These are phyloP conservation scores for Spatulosminthurus flaviceps DNA, from an alignment of 2,888 invertebrate genomes.

Conservation along the genomic window DNA sequence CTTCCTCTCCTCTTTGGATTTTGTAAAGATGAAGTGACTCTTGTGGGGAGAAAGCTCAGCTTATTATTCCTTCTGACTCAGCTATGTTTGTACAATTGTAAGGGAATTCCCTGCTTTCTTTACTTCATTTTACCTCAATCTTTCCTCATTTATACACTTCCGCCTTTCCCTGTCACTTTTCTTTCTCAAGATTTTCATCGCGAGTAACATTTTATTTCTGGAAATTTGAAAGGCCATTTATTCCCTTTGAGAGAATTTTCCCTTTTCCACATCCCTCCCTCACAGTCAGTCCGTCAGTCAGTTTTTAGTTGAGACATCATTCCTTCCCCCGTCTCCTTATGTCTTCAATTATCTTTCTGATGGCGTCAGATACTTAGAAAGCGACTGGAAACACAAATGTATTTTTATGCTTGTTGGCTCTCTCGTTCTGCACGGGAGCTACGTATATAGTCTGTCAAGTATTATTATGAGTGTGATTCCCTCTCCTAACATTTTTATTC, in stretches of 20 bases:
- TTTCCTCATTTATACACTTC: constrained; percentile 13
- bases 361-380: too few relatives aligned
- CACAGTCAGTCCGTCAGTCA: neutral
- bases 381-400: too few relatives aligned
- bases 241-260: neutral
- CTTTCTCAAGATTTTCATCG: neutral
- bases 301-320: too few relatives aligned
- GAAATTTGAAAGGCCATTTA: neutral
- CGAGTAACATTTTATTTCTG: neutral
- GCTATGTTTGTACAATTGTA: constrained; percentile 31
- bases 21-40: neutral
- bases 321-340: too few relatives aligned
- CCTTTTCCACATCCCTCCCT: neutral
- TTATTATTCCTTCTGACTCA: constrained; percentile 36
- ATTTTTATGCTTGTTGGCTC: too few relatives aligned
- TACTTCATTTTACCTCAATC: constrained; percentile 30
- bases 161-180: neutral
- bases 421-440: too few relatives aligned
- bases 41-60: constrained; percentile 18
- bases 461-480: too few relatives aligned
- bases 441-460: too few relatives aligned
- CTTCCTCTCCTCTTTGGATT: constrained; percentile 1
- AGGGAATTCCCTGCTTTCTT: constrained; percentile 31
- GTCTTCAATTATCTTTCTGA: too few relatives aligned
- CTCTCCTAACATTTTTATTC: too few relatives aligned